phyloP scores from a whole-genome alignment of 1,140 invertebrate genomes.

The Conopomorpha cramerella region DNA sequence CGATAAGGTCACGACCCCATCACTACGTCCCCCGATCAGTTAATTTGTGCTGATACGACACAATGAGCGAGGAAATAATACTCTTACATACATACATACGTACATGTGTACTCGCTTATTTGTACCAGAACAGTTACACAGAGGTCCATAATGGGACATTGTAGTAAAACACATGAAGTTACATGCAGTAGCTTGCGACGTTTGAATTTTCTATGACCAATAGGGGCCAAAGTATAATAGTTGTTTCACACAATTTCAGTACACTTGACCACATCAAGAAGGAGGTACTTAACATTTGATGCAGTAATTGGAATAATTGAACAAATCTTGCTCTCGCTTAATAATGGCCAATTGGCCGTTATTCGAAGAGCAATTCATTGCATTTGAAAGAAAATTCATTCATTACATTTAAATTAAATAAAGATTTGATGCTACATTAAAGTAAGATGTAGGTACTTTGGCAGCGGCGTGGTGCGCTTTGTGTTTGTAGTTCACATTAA shows the following conservation, averaged over 20 bases:
- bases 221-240: no score
- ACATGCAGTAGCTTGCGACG: conserved; percentile 40
- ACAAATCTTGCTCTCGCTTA: conserved; percentile 49
- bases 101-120: no score
- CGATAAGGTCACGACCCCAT: conserved; percentile 15
- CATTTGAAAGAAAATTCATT: conserved; percentile 50
- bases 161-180: no score
- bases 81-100: conserved; percentile 15
- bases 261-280: no score
- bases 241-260: no score
- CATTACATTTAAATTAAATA: conserved; percentile 38
- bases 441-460: no score
- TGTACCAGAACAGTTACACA: no score
- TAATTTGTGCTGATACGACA: conserved; percentile 57
- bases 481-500: no score
- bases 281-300: no score
- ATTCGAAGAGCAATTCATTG: conserved; percentile 53
- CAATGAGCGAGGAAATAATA: conserved; percentile 56
- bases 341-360: conserved; percentile 53
- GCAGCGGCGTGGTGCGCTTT: no score
- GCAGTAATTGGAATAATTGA: conserved; percentile 59
- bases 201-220: no score
- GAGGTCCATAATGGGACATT: no score
- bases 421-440: conserved; percentile 11
- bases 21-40: conserved; percentile 42